Conservation (phyloP, 2,113 vertebrate genomes). For the Xyrauchen texanus region DNA sequence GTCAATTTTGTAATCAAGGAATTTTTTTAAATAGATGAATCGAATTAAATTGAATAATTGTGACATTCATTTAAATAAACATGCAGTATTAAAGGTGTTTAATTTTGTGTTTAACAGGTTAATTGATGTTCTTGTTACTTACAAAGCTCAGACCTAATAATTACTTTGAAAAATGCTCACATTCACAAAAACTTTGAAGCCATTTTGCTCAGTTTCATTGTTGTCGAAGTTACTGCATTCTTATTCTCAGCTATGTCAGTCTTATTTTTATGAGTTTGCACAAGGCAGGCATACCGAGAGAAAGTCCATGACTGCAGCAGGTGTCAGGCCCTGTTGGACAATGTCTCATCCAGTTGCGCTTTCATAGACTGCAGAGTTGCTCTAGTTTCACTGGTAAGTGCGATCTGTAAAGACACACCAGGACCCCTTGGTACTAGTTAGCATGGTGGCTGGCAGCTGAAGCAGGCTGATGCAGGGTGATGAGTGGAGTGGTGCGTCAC, state of each 20-base stretch:
- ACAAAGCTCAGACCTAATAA: no score
- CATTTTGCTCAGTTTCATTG: no score
- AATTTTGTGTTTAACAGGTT: no score
- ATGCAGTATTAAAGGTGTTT: no score
- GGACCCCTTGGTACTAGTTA: conserved; percentile 66
- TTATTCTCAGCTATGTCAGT: neutral
- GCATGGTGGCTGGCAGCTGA: conserved; percentile 70
- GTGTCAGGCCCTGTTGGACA: conserved; percentile 36
- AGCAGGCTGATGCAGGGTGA: conserved; percentile 71
- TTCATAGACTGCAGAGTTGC: conserved; percentile 39
- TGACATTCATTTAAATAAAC: no score
- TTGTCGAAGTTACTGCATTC: no score
- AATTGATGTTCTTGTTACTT: no score
- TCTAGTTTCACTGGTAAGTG: conserved; percentile 35
- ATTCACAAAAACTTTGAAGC: no score
- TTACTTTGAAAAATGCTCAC: no score
- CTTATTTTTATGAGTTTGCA: conserved; percentile 16
- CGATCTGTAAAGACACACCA: conserved; percentile 37
- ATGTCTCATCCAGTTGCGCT: conserved; percentile 21
- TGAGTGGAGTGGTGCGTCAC: conserved; percentile 58
- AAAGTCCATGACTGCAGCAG: conserved; percentile 31
- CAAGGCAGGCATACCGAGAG: neutral
- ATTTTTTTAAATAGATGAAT: no score
- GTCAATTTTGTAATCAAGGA: no score
- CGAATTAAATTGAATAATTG: no score